These are phyloP conservation scores for Lobophora halterata DNA, from an alignment of 2,888 invertebrate species.

Conservation along the genomic window DNA sequence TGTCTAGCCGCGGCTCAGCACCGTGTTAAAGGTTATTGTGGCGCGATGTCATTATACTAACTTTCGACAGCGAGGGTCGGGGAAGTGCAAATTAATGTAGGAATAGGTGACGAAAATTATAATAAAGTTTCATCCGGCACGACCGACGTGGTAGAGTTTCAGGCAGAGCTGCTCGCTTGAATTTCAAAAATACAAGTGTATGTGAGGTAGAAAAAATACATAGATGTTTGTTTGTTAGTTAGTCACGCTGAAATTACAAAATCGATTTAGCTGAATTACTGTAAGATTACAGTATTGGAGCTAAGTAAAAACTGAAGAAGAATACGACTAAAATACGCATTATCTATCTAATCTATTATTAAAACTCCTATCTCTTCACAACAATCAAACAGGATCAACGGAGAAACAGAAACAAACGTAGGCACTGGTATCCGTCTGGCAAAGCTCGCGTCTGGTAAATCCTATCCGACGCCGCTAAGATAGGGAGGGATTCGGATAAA, in stretches of 20 bases:
- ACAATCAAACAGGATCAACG: slow-evolving; percentile 2
- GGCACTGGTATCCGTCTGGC: slow-evolving; percentile 16
- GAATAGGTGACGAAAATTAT: slow-evolving; percentile 10
- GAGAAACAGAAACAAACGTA: slow-evolving; percentile 1
- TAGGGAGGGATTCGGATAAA: slow-evolving; percentile 13
- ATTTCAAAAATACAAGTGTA: no score
- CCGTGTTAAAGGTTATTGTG: slow-evolving; percentile 26
- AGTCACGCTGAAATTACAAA: no score
- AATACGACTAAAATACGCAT: no score
- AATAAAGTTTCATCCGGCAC: background rate
- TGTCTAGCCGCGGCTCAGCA: slow-evolving; percentile 26
- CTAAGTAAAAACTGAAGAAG: no score
- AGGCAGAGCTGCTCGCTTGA: no score
- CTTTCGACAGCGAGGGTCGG: slow-evolving; percentile 12
- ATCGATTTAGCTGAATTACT: no score
- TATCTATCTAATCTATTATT: background rate
- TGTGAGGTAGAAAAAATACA: no score
- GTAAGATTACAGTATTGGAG: no score
- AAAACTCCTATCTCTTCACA: no score
- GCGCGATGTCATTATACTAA: slow-evolving; percentile 20
- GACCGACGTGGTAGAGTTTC: background rate
- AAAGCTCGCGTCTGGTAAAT: slow-evolving; percentile 21
- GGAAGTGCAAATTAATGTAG: slow-evolving; percentile 19
- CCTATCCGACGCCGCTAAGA: slow-evolving; percentile 12
- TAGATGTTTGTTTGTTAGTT: no score